Percentiles rank a stretch among this genome's conserved stretches.
phyloP scores from a whole-genome alignment of 2,797 vertebrate species.

The Carcharodon carcharias region DNA sequence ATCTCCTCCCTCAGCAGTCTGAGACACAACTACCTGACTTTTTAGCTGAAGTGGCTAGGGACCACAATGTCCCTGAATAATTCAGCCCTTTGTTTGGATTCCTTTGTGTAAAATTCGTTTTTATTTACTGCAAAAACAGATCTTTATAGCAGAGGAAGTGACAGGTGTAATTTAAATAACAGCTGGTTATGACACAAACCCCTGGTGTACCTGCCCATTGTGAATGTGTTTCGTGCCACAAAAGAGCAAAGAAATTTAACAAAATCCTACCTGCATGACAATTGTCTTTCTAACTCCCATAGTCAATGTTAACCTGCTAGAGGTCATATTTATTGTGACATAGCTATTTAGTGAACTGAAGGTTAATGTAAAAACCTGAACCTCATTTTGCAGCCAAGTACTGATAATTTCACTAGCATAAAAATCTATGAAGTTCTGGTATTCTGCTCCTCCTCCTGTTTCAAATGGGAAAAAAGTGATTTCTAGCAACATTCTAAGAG shows the following conservation, averaged over 20 bases:
- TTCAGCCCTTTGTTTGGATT: background rate
- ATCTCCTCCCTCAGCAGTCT: too few relatives aligned
- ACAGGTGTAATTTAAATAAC: background rate
- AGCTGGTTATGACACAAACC: background rate
- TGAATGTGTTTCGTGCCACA: background rate
- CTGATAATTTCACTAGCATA: background rate
- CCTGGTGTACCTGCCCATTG: background rate
- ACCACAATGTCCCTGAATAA: too few relatives aligned
- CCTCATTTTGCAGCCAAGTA: background rate
- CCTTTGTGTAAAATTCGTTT: background rate
- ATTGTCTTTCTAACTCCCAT: background rate
- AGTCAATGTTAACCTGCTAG: background rate
- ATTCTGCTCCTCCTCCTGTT: background rate
- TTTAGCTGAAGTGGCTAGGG: too few relatives aligned
- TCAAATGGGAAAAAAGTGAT: background rate
- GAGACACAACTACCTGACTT: too few relatives aligned
- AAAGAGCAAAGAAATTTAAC: background rate
- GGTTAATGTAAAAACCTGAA: background rate
- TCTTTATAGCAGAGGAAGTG: background rate
- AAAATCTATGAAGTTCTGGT: background rate
- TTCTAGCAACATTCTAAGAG: background rate
- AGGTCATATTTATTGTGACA: background rate
- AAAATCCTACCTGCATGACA: background rate
- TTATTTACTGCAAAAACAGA: background rate
- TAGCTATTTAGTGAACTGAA: background rate